Percentiles rank a stretch among this genome's conserved stretches.
Conservation (phyloP, 1,140 invertebrate genomes). For the Drosophila watanabei region DNA sequence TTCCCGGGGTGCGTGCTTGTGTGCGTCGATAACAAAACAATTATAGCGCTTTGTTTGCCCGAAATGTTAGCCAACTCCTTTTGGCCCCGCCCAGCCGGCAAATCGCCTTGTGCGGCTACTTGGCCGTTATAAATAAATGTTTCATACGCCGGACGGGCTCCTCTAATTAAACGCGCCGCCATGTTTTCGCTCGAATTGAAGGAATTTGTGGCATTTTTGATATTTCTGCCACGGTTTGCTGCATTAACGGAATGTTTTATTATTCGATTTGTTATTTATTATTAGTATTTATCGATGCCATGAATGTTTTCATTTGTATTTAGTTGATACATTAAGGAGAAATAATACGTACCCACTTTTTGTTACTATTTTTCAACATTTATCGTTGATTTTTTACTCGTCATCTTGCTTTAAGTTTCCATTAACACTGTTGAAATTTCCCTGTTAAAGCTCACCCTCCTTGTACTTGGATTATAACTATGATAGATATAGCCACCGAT, state of each 20-base stretch:
- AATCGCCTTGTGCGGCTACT: conserved; percentile 27
- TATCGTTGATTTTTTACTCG: not conserved
- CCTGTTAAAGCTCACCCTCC: not conserved
- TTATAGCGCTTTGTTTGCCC: conserved; percentile 75
- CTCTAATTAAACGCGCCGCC: conserved; percentile 73
- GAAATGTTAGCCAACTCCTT: conserved; percentile 46
- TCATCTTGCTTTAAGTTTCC: not conserved
- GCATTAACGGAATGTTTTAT: conserved; percentile 11
- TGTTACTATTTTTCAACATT: not conserved
- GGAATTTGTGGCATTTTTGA: conserved; percentile 33
- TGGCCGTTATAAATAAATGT: conserved; percentile 66
- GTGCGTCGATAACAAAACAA: conserved; percentile 80
- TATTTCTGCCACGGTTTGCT: conserved; percentile 23
- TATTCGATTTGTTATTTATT: conserved; percentile 4
- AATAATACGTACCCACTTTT: not conserved
- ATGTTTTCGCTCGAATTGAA: conserved; percentile 37
- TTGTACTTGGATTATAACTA: conserved; percentile 24
- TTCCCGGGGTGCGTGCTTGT: conserved; percentile 18
- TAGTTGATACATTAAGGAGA: not conserved
- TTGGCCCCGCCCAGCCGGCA: not conserved
- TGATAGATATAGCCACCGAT: conserved; percentile 33
- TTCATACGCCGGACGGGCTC: conserved; percentile 40
- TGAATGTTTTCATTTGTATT: not conserved
- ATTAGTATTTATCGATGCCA: conserved; percentile 6
- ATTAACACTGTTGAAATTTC: not conserved